Base-by-base conservation (phyloP, 2,888 invertebrate species). In the Cephalotes varians region DNA sequence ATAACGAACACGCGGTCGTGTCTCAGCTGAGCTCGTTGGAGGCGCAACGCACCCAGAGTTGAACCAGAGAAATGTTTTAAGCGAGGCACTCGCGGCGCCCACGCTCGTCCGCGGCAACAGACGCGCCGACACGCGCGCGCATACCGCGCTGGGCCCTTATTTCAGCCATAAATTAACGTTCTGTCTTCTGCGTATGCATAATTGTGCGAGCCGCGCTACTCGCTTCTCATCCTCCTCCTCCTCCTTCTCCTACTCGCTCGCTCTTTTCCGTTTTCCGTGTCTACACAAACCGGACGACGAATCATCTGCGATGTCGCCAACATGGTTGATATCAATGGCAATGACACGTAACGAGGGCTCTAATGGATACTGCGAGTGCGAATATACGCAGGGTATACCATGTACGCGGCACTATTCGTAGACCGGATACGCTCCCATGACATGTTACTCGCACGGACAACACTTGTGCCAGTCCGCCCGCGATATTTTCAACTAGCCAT, bases 41-140 rank as follows among this genome's bases (percentile, higher is more conserved):
- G 91, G 89, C 84, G 85, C 90, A 90, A 51, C 65, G 54, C 77
- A 44, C 88, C 86, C 77, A 88, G 91, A 91, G 89, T 80, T 92
- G 93, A 93, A 93, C 93, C 92, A 93, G 93, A 93, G 93, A 94
- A 94, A 94, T 94, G 93, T 94, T 94, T 94, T 92, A 93, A 93
- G 92, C 93, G 92, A 93, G 92, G 91, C 92, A 91, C 91, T 91
- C 92, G 87, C 87, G 88, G 92, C 93, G 92, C 93, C 93, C 93
- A 93, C 93, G 93, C 93, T 92, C 90, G 86, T 90, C 90, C 90
- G 90, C 86, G 88, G 87, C 92, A 93, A 93, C 93, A 91, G 93
- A 93, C 93, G 92, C 92, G 93, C 92, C 92, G 93, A 93, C 92
- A 93, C 93, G 92, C 93, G 93, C 90, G 87, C 91, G 93, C 92